Base-by-base conservation (phyloP, 1,140 invertebrate species). In the Hycleus phaleratus region DNA sequence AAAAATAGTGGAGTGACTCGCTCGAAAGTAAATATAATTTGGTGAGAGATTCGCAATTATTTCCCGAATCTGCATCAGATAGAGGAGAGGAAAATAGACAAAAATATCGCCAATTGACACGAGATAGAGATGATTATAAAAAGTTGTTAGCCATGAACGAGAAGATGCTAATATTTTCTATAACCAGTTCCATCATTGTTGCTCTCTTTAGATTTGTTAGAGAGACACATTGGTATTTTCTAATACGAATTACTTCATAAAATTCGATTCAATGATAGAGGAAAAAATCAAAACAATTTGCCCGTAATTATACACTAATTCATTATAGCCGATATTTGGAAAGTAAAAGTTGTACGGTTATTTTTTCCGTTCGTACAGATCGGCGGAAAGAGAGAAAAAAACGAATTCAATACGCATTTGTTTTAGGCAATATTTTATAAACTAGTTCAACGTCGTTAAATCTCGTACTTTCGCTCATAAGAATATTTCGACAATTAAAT, bases 141-240 rank as follows among this genome's bases (percentile, higher is more conserved):
- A 53, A 53, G 51, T 53, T 53, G 51, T 53, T 53, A 45, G 51
- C 51, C 51, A 18, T 53, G 51, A 53, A 53, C 42, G 51, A 53
- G 38, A 42, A 53, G 51, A 53, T 53, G 51, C 51, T 53, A 53
- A 53, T 53, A 53, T 53, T 53, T 53, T 53, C 51, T 46, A 53
- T 45, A 53, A 53, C 51, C 51, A 53, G 51, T 53, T 53, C 46
- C 25, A 45, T 45, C 42, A 53, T 45, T 32, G 32, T 32, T 32
- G 32, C 32, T 32, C 32, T 32, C 32, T 32, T 32, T 32, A 32
- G 32, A 32, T 32, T 7, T 18, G 18, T 1, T 18, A 18, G 32
- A 5, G 4, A 32, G 32, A 32, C 32, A 5, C 7, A 7, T 32
- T 32, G 18, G 32, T 32, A 32, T 32, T 32, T 32, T 32, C 32